Conservation (phyloP, 2,113 vertebrate genomes). For the Oriolus oriolus region DNA sequence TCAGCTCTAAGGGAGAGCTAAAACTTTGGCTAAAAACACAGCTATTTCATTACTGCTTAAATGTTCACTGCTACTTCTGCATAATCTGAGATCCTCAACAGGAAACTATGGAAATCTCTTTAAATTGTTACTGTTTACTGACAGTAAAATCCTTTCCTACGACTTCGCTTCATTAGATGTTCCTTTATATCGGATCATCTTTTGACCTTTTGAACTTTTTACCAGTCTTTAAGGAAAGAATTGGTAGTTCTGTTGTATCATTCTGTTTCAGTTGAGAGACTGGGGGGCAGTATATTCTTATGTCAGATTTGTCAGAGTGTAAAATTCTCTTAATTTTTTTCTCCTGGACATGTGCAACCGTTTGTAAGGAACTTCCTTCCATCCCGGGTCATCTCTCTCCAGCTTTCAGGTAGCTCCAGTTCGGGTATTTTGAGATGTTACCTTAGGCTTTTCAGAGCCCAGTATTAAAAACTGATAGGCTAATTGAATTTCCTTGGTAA, state of each 20-base stretch:
- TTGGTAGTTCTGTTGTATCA: not conserved
- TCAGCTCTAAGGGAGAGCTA: not conserved
- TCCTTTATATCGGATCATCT: not conserved
- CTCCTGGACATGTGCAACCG: accelerated
- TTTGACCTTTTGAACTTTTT: not conserved
- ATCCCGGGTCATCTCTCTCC: not conserved
- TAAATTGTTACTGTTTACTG: not conserved
- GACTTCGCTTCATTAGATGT: not conserved
- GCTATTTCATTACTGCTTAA: not conserved
- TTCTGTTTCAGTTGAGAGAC: not conserved
- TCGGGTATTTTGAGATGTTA: not conserved
- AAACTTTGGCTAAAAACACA: not conserved
- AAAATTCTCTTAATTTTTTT: not conserved
- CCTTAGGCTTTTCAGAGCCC: not conserved
- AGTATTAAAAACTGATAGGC: not conserved
- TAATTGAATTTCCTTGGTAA: not conserved
- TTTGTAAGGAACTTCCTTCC: not conserved
- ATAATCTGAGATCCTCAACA: not conserved
- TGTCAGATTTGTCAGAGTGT: not conserved
- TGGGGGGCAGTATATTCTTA: not conserved
- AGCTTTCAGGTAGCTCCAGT: not conserved
- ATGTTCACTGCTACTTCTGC: not conserved
- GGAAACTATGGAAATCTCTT: not conserved
- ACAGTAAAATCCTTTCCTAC: not conserved
- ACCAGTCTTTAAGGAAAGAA: not conserved